These are phyloP conservation scores for Amorpha juglandis DNA, from an alignment of 2,888 invertebrate species.

Conservation along the genomic window DNA sequence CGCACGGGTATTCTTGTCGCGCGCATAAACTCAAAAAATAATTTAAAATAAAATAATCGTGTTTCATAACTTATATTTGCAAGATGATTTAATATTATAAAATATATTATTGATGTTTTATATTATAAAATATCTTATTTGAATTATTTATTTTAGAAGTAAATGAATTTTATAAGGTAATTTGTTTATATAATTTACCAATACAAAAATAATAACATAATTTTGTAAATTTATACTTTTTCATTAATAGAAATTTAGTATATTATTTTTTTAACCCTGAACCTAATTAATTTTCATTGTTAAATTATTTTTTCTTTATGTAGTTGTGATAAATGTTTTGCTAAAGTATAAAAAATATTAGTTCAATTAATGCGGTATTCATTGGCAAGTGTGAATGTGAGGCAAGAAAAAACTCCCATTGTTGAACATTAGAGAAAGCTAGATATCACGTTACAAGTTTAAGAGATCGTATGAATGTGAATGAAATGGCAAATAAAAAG, in stretches of 20 bases:
- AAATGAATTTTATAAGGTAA: not conserved
- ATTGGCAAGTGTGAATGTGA: constrained; percentile 10
- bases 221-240: not conserved
- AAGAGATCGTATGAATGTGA: constrained; percentile 33
- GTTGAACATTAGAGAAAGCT: constrained; percentile 23
- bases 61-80: not conserved
- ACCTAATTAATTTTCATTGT: too few relatives aligned
- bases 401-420: constrained; percentile 7
- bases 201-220: too few relatives aligned
- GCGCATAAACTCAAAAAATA: constrained; percentile 33
- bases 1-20: constrained; percentile 40
- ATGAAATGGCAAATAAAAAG: constrained; percentile 40
- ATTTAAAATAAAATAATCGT: constrained; percentile 2
- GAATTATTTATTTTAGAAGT: not conserved
- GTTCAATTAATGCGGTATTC: not conserved
- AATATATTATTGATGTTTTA: not conserved
- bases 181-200: too few relatives aligned
- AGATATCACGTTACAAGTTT: constrained; percentile 27
- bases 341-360: not conserved
- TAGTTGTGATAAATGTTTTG: not conserved
- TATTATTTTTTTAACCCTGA: too few relatives aligned
- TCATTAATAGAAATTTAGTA: too few relatives aligned
- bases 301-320: too few relatives aligned
- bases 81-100: too few relatives aligned
- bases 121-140: not conserved